These are phyloP conservation scores for Percopsis transmontana DNA, from an alignment of 2,113 vertebrate species.

Conservation along the genomic window DNA sequence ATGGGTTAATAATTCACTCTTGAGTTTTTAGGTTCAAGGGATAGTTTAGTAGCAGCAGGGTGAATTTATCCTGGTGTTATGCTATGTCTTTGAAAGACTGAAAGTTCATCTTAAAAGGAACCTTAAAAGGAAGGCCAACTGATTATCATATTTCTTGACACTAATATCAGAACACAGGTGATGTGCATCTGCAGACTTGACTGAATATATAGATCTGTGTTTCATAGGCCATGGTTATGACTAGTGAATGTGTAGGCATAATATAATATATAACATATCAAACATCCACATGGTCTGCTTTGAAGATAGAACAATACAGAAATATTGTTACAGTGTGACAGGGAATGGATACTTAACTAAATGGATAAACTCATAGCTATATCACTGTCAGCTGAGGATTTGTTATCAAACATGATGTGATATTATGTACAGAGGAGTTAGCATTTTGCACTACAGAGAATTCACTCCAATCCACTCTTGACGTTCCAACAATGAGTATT, in stretches of 20 bases:
- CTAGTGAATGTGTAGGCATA: slow-evolving; percentile 1
- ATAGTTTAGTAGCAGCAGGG: slow-evolving; percentile 1
- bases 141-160: not conserved
- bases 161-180: not conserved
- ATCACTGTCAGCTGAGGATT: slow-evolving; percentile 12
- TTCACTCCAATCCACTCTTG: slow-evolving; percentile 9
- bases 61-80: not conserved
- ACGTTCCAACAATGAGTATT: not conserved
- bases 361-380: slow-evolving; percentile 41
- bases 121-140: too few relatives aligned
- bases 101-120: not conserved
- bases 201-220: too few relatives aligned
- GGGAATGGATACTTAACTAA: slow-evolving; percentile 9
- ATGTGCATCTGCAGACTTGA: too few relatives aligned
- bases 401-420: not conserved
- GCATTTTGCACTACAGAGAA: slow-evolving; percentile 60
- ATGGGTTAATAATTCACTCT: too few relatives aligned
- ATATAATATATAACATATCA: slow-evolving; percentile 56
- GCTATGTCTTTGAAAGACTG: not conserved
- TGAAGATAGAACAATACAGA: slow-evolving; percentile 20
- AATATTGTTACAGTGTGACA: slow-evolving; percentile 18
- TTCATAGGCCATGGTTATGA: not conserved
- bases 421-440: slow-evolving; percentile 17
- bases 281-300: slow-evolving; percentile 42
- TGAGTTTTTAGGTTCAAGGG: not conserved